A percentile compares a stretch with the other conserved stretches of the same genome.
Evolutionary conservation across 1,140 invertebrate species (phyloP).

Genomic region (Drosophila punjabiensis): DNA sequence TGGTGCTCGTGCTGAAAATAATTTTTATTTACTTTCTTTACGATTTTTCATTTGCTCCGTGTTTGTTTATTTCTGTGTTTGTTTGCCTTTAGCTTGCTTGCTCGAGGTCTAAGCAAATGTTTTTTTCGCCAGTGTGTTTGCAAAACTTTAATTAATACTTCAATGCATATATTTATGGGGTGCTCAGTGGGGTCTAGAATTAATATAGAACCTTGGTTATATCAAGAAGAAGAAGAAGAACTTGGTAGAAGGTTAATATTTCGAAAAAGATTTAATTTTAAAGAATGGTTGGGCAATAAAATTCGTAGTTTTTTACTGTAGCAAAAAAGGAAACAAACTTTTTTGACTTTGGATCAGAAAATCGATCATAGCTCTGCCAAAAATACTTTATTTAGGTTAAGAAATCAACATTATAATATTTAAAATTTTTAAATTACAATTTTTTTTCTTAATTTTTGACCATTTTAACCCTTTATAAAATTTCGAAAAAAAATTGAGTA

Average conservation of each 20-base stretch:
- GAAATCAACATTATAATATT: too few species aligned
- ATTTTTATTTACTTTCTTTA: slow-evolving; percentile 47
- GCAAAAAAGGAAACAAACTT: background rate
- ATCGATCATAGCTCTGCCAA: too few species aligned
- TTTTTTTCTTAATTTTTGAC: too few species aligned
- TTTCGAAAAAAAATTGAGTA: too few species aligned
- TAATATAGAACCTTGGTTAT: background rate
- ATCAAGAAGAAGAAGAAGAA: too few species aligned
- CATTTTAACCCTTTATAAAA: too few species aligned
- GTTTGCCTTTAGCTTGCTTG: slow-evolving; percentile 48
- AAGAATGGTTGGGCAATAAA: background rate
- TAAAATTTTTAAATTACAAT: too few species aligned
- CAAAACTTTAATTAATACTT: slow-evolving; percentile 72
- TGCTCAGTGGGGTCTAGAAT: background rate
- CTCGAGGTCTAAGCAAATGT: slow-evolving; percentile 66
- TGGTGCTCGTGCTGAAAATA: slow-evolving; percentile 23
- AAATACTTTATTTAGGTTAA: too few species aligned
- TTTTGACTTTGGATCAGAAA: background rate
- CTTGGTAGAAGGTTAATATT: background rate
- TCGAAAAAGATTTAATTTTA: background rate
- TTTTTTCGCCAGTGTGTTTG: slow-evolving; percentile 56
- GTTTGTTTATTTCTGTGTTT: slow-evolving; percentile 50
- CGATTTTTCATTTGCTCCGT: slow-evolving; percentile 57
- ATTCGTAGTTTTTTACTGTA: background rate
- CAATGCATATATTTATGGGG: slow-evolving; percentile 26